A percentile compares a stretch with the other conserved stretches of the same genome.
phyloP scores from a whole-genome alignment of 92 coral and sea anemone species.

The Scolanthus callimorphus region DNA sequence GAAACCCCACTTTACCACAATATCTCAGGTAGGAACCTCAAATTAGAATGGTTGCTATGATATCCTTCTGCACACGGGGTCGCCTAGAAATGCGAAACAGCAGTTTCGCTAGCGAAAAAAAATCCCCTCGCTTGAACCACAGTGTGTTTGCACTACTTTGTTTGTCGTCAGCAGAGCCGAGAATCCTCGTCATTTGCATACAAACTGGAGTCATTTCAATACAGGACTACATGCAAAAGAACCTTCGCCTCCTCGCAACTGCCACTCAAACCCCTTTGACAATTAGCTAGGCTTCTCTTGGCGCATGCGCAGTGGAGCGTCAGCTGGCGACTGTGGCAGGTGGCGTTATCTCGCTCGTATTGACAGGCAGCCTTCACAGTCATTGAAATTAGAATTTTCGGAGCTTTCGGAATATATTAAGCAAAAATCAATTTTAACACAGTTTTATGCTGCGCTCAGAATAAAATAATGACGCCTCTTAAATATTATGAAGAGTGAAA shows the following conservation, averaged over 20 bases:
- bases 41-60: slow-evolving; percentile 1
- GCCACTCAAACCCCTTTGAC: slow-evolving; percentile 53
- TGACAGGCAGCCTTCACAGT: slow-evolving; percentile 15
- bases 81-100: neutral
- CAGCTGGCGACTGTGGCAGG: slow-evolving; percentile 78
- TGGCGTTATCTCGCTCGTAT: slow-evolving; percentile 23
- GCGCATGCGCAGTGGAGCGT: slow-evolving; percentile 42
- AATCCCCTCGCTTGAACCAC: neutral
- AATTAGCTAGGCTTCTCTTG: neutral
- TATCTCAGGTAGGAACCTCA: slow-evolving; percentile 1
- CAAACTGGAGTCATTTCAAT: slow-evolving; percentile 61
- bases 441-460: too few relatives aligned
- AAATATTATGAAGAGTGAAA: too few relatives aligned
- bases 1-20: slow-evolving; percentile 4
- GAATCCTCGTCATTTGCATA: slow-evolving; percentile 62
- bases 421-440: too few relatives aligned
- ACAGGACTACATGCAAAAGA: slow-evolving; percentile 70
- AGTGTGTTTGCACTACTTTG: slow-evolving; percentile 15
- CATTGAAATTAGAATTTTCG: too few relatives aligned
- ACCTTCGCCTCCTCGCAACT: slow-evolving; percentile 39
- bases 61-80: neutral
- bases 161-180: slow-evolving; percentile 12
- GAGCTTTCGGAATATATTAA: too few relatives aligned
- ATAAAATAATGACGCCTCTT: too few relatives aligned
- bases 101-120: neutral